Conservation (phyloP, 1,140 invertebrate species). For the Archivesica marissinica region DNA sequence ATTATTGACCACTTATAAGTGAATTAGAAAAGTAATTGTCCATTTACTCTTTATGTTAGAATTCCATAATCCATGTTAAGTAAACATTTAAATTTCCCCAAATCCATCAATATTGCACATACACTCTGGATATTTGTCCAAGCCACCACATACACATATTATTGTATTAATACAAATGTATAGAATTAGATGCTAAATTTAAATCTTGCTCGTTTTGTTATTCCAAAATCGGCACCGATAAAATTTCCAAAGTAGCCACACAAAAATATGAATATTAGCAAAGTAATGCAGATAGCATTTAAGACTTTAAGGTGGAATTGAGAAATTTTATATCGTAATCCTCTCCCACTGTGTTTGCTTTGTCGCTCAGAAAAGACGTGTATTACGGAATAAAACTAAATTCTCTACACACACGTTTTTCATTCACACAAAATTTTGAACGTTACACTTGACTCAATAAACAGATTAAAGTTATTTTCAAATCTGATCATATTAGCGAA, state of each 20-base stretch:
- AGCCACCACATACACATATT: not conserved
- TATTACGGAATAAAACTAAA: not conserved
- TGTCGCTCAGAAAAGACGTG: slow-evolving; percentile 14
- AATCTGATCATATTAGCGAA: not conserved
- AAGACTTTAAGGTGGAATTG: too few relatives aligned
- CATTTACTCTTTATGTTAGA: not conserved
- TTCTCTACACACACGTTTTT: not conserved
- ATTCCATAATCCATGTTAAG: not conserved
- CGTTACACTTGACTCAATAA: slow-evolving; percentile 21
- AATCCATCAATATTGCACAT: not conserved
- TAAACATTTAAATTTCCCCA: not conserved
- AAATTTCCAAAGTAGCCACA: too few relatives aligned
- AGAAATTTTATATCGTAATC: not conserved
- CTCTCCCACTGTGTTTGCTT: slow-evolving; percentile 6
- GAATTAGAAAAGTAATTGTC: not conserved
- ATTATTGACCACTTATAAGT: not conserved
- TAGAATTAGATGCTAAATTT: too few relatives aligned
- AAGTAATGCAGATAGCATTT: too few relatives aligned
- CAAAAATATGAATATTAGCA: too few relatives aligned
- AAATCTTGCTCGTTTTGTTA: too few relatives aligned
- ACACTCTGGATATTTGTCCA: not conserved
- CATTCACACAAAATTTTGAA: not conserved
- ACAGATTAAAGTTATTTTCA: not conserved
- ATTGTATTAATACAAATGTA: not conserved
- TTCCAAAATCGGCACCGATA: too few relatives aligned